Base-by-base conservation (phyloP, 2,797 vertebrate genomes). In the Pelobates cultripes region DNA sequence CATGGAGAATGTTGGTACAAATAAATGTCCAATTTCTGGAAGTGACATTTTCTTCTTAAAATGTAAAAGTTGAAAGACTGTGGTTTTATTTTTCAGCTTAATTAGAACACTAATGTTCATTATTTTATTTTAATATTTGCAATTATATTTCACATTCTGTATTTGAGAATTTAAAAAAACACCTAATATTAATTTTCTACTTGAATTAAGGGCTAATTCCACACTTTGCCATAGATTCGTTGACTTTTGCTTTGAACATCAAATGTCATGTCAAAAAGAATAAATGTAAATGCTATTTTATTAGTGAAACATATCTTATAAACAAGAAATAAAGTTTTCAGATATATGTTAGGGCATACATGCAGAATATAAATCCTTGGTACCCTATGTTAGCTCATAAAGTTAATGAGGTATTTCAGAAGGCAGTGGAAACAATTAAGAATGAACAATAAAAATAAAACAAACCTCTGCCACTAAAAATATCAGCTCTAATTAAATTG, bases 401-500 rank as follows among this genome's bases (percentile, higher is more conserved):
- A 81, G 67, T 74, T 74, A 87, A 79, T 60, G 17, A 83, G 42
- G 55, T 61, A 68, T 86, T 77, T 55, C 75, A 44, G 64, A 70
- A 73, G 75, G 83, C 9, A 67, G 71, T 73, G 73, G 73, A 83
- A 82, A 83, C 79, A 84, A 83, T 85, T 85, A 85, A 74, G 79
- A 61, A 68, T 51, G 43, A 86, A 79, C 78, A 76, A 67, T 57
- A 13, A 83, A 88, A 79, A 79, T 80, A 84, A 82, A 85, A 78
- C 77, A 75, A 85, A 81, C 61, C 79, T 72, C 79, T 81, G 77
- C 68, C 67, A 76, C 79, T 78, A 80, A 83, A 85, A 80, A 85
- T 42, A 85, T 85, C 55, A 71, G 68, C 70, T 70, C 63, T 82
- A 83, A 87, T 87, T 85, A 84, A 82, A 64, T 51, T 78, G 83